A percentile compares a stretch with the other conserved stretches of the same genome.
phyloP scores from a whole-genome alignment of 30 jellyfish, hydroid and myxozoan genomes.

The Phacellophora camtschatica region DNA sequence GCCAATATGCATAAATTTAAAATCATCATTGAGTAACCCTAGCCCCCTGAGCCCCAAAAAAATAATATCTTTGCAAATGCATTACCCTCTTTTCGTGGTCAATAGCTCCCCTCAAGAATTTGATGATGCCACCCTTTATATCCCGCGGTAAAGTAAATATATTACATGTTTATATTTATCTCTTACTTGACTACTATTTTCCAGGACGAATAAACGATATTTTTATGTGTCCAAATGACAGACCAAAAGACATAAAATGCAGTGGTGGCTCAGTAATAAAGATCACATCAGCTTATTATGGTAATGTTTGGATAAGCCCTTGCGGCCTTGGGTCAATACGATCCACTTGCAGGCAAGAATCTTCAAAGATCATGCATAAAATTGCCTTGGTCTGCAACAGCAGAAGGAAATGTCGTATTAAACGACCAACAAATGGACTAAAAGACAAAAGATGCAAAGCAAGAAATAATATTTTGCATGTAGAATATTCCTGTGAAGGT shows the following conservation, averaged over 20 bases:
- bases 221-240: background rate
- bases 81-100: too few relatives aligned
- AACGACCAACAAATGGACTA: background rate
- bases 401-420: background rate
- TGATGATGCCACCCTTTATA: too few relatives aligned
- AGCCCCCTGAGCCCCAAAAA: too few relatives aligned
- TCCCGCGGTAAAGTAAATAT: too few relatives aligned
- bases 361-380: background rate
- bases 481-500: conserved; percentile 33
- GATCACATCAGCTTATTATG: conserved; percentile 27
- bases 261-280: background rate
- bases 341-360: conserved; percentile 10
- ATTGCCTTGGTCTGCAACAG: conserved; percentile 15
- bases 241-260: background rate
- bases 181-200: too few relatives aligned
- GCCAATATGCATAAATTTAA: too few relatives aligned
- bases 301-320: conserved; percentile 41
- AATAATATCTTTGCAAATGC: too few relatives aligned
- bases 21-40: too few relatives aligned
- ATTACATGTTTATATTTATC: too few relatives aligned
- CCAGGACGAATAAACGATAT: background rate
- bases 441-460: background rate
- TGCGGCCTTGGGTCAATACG: conserved; percentile 29
- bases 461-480: background rate
- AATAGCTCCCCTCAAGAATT: too few relatives aligned